Conservation (phyloP, 2,888 invertebrate genomes). For the Girardia tigrina region DNA sequence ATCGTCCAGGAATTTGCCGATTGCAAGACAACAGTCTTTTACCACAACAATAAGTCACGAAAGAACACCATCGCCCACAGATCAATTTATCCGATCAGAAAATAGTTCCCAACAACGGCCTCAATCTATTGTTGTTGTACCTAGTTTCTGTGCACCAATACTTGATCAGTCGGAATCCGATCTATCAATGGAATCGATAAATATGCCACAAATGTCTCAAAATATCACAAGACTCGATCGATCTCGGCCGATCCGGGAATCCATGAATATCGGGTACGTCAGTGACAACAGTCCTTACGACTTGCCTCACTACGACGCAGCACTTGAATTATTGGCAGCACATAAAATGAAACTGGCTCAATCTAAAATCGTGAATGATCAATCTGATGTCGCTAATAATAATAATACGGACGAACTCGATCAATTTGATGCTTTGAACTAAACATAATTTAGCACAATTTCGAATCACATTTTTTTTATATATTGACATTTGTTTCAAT, state of each 20-base stretch:
- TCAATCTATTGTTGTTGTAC: neutral
- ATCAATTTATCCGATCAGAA: neutral
- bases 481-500: no score
- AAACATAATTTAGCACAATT: neutral
- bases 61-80: neutral
- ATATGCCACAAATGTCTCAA: neutral
- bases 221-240: neutral
- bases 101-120: neutral
- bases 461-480: no score
- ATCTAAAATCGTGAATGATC: neutral
- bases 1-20: slow-evolving; percentile 1
- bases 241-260: slow-evolving; percentile 9
- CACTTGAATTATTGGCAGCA: neutral
- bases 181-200: neutral
- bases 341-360: slow-evolving; percentile 16
- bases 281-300: slow-evolving; percentile 6
- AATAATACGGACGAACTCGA: neutral
- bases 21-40: neutral
- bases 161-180: slow-evolving; percentile 6
- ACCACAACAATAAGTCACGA: neutral
- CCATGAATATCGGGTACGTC: neutral
- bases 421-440: neutral
- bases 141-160: neutral
- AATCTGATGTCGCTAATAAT: neutral
- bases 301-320: slow-evolving; percentile 10